phyloP scores from a whole-genome alignment of 1,140 invertebrate genomes.

The Drosophila nannoptera region DNA sequence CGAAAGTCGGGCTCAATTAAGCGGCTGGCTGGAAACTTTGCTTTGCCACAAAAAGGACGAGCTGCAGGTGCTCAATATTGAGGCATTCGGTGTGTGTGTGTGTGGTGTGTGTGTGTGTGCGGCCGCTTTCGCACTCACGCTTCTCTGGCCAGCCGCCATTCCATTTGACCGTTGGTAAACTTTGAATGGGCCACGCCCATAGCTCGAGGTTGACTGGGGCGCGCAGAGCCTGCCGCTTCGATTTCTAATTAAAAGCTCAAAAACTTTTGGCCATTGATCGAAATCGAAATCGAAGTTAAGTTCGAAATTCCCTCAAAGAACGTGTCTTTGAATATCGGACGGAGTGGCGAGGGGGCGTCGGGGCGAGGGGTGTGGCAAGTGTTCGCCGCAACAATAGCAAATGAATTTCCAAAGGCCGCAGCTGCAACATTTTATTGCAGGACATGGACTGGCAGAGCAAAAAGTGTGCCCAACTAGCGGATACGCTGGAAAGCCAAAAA shows the following conservation, averaged over 20 bases:
- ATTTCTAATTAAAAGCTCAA: slow-evolving; percentile 72
- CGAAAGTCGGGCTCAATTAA: slow-evolving; percentile 23
- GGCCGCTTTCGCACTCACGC: not conserved
- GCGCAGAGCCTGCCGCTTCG: slow-evolving; percentile 45
- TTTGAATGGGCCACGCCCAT: slow-evolving; percentile 26
- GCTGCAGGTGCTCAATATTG: slow-evolving; percentile 32
- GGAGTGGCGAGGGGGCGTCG: not conserved
- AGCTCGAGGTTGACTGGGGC: slow-evolving; percentile 54
- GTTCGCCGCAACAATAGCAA: slow-evolving; percentile 15
- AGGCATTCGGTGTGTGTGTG: slow-evolving; percentile 9
- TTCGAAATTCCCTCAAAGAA: not conserved
- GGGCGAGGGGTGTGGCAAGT: not conserved
- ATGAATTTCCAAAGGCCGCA: slow-evolving; percentile 9
- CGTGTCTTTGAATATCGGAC: too few relatives aligned
- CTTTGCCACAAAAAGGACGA: slow-evolving; percentile 22
- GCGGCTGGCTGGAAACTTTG: slow-evolving; percentile 30
- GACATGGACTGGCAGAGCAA: not conserved
- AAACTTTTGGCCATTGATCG: slow-evolving; percentile 63
- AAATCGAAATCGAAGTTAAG: slow-evolving; percentile 44
- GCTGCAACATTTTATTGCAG: slow-evolving; percentile 4
- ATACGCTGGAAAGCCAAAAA: not conserved
- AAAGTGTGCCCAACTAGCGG: not conserved
- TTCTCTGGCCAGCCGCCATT: not conserved
- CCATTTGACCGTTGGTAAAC: slow-evolving; percentile 29
- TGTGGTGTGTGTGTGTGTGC: slow-evolving; percentile 20